These are phyloP conservation scores for Menidia beryllina DNA, from an alignment of 2,113 vertebrate genomes.

Conservation along the genomic window DNA sequence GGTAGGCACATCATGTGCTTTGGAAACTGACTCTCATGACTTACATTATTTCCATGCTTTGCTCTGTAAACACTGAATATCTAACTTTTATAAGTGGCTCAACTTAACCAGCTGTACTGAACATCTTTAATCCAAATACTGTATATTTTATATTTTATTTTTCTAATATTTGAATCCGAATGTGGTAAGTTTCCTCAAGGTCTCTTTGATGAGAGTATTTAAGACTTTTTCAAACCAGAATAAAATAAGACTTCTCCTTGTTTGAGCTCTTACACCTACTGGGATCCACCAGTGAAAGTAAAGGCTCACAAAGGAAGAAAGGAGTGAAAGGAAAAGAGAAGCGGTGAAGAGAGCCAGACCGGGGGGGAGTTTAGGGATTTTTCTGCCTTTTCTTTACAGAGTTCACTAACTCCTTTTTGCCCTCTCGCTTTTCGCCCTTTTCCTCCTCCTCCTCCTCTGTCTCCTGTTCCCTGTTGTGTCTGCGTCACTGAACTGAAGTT, in stretches of 20 bases:
- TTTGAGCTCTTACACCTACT: neutral
- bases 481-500: conserved; percentile 65
- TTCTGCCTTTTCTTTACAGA: conserved; percentile 33
- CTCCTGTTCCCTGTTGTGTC: conserved; percentile 48
- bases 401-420: conserved; percentile 2
- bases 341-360: conserved; percentile 13
- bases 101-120: neutral
- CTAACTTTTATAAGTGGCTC: neutral
- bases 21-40: neutral
- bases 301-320: conserved; percentile 46
- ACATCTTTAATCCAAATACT: too few relatives aligned
- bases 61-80: neutral
- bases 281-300: conserved; percentile 58
- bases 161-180: too few relatives aligned
- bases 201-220: conserved; percentile 3
- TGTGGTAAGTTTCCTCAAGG: neutral
- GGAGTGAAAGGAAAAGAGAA: conserved; percentile 60
- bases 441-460: conserved; percentile 1
- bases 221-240: neutral
- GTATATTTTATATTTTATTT: too few relatives aligned
- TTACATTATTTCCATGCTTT: neutral
- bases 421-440: conserved; percentile 13
- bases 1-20: neutral
- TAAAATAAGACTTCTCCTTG: conserved; percentile 1
- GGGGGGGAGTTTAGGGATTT: conserved; percentile 61